Percentiles rank a stretch among this genome's conserved stretches.
phyloP scores from a whole-genome alignment of 2,888 invertebrate species.

The Ornithoptera alexandrae region DNA sequence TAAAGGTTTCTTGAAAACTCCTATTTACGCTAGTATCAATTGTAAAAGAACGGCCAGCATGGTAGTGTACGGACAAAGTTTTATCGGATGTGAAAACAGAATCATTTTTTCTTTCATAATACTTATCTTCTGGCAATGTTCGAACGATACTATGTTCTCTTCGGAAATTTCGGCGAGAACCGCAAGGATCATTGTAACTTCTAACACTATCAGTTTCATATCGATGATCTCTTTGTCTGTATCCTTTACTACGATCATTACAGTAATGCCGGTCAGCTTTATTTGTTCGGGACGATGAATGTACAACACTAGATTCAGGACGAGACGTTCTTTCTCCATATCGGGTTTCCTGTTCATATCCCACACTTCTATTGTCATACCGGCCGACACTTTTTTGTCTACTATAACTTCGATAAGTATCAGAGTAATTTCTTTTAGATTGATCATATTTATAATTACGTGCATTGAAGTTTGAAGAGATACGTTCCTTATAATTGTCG shows the following conservation, averaged over 20 bases:
- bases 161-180: constrained; percentile 34
- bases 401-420: constrained; percentile 40
- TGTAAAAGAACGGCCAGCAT: constrained; percentile 53
- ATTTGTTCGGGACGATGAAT: constrained; percentile 37
- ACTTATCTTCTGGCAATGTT: constrained; percentile 31
- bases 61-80: constrained; percentile 47
- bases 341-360: constrained; percentile 40
- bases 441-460: constrained; percentile 38
- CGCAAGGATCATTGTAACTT: constrained; percentile 37
- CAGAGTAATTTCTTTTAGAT: constrained; percentile 39
- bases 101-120: constrained; percentile 32
- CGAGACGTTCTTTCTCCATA: constrained; percentile 39
- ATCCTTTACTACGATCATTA: constrained; percentile 34
- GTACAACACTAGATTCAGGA: constrained; percentile 40
- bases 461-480: constrained; percentile 22
- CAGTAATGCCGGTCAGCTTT: constrained; percentile 37
- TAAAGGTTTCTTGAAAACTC: constrained; percentile 57
- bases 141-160: constrained; percentile 49
- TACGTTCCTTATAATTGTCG: constrained; percentile 47
- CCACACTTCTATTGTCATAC: constrained; percentile 40
- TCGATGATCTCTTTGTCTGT: constrained; percentile 34
- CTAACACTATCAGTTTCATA: constrained; percentile 36
- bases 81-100: constrained; percentile 36
- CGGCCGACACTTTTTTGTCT: constrained; percentile 45
- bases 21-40: constrained; percentile 66